These are phyloP conservation scores for Scaptomyza parva DNA, from an alignment of 2,888 invertebrate genomes.

Conservation along the genomic window DNA sequence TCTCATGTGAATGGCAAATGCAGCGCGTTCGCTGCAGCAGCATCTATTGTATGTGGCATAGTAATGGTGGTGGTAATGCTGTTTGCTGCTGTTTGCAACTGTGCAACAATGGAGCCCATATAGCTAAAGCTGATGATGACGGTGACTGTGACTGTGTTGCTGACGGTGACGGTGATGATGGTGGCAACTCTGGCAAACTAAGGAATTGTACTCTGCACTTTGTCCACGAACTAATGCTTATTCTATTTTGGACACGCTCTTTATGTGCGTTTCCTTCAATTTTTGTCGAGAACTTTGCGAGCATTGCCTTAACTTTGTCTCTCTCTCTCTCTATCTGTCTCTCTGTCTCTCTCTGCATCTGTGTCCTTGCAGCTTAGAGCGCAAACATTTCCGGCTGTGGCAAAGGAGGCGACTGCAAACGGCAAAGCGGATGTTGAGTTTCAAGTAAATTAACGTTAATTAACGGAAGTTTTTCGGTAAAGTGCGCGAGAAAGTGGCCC, in stretches of 20 bases:
- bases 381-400: conserved; percentile 64
- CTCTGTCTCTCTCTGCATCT: not conserved
- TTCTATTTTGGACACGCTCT: conserved; percentile 15
- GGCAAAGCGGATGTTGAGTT: conserved; percentile 64
- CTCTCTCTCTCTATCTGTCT: conserved; percentile 5
- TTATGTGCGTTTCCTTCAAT: conserved; percentile 24
- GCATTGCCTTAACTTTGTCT: conserved; percentile 45
- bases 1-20: conserved; percentile 58
- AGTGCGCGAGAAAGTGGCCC: conserved; percentile 55
- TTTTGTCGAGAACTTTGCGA: conserved; percentile 30
- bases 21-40: conserved; percentile 44
- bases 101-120: conserved; percentile 24
- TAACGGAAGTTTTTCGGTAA: conserved; percentile 75
- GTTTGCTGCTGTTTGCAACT: conserved; percentile 1
- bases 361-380: conserved; percentile 41
- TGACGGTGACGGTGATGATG: conserved; percentile 11
- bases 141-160: not conserved
- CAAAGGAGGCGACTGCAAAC: not conserved
- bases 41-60: conserved; percentile 15
- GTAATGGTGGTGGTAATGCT: no score
- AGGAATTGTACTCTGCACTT: conserved; percentile 24
- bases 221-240: conserved; percentile 14
- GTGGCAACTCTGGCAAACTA: conserved; percentile 35
- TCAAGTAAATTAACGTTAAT: conserved; percentile 80
- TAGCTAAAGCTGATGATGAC: not conserved